Conservation (phyloP, 2,113 vertebrate genomes). For the Coturnix japonica region DNA sequence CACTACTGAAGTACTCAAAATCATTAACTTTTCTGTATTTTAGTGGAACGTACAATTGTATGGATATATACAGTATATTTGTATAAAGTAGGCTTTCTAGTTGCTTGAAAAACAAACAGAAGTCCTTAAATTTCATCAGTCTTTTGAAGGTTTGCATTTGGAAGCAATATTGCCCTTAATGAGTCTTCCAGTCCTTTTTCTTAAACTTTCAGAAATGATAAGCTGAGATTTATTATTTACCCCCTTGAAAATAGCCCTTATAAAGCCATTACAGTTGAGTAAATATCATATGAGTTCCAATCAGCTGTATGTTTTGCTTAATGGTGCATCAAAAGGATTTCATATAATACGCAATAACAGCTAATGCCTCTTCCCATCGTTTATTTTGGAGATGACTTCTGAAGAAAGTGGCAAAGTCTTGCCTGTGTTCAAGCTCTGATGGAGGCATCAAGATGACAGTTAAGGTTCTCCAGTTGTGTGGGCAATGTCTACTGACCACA, state of each 20-base stretch:
- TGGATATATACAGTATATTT: not conserved
- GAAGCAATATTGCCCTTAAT: conserved; percentile 5
- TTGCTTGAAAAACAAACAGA: conserved; percentile 41
- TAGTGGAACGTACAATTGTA: not conserved
- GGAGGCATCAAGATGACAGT: not conserved
- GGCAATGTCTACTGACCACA: not conserved
- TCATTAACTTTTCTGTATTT: not conserved
- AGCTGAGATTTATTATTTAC: not conserved
- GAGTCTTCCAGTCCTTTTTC: conserved; percentile 2
- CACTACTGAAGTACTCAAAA: conserved; percentile 20
- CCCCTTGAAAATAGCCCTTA: not conserved
- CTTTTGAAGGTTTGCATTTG: conserved; percentile 21
- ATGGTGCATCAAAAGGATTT: not conserved
- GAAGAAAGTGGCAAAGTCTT: not conserved
- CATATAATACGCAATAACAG: not conserved
- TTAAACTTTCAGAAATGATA: not conserved
- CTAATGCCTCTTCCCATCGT: not conserved
- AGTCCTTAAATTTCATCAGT: conserved; percentile 7
- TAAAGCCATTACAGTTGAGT: not conserved
- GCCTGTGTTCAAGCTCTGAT: not conserved
- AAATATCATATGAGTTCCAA: not conserved
- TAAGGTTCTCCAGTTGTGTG: not conserved
- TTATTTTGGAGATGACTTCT: not conserved
- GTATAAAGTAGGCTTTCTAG: conserved; percentile 31
- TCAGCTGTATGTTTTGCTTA: conserved; percentile 1